These are phyloP conservation scores for Catagonus wagneri DNA, from an alignment of 2,113 vertebrate species.

Conservation along the genomic window DNA sequence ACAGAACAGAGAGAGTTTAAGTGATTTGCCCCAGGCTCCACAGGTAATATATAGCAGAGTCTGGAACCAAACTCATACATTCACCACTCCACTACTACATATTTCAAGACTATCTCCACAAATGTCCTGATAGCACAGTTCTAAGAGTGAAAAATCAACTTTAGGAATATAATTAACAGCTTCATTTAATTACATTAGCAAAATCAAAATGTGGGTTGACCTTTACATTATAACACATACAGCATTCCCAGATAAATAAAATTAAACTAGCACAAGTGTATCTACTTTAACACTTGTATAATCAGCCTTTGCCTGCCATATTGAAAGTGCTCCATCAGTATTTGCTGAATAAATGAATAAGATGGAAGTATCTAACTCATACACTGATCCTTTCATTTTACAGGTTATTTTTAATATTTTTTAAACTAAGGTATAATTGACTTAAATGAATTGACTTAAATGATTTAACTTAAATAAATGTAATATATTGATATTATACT, in stretches of 20 bases:
- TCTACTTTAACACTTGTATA: background rate
- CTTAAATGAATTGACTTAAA: background rate
- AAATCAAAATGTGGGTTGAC: background rate
- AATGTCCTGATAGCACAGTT: background rate
- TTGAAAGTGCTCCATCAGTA: background rate
- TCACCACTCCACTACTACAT: background rate
- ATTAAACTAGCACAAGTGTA: background rate
- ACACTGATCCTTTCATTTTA: background rate
- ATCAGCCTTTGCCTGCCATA: background rate
- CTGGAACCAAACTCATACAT: background rate
- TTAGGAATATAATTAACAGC: background rate
- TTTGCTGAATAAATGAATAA: background rate
- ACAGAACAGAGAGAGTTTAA: background rate
- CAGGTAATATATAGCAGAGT: background rate
- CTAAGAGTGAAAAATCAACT: background rate
- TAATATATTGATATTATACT: background rate
- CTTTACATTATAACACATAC: background rate
- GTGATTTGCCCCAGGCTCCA: background rate
- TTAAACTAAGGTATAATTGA: background rate
- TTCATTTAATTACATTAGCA: background rate
- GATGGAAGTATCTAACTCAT: background rate
- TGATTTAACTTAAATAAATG: too few species aligned
- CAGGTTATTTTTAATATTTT: background rate
- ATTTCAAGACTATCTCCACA: background rate
- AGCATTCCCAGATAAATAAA: conserved; percentile 20